Evolutionary conservation across 2,113 vertebrate species (phyloP).

Genomic region (Orthonyx spaldingii): DNA sequence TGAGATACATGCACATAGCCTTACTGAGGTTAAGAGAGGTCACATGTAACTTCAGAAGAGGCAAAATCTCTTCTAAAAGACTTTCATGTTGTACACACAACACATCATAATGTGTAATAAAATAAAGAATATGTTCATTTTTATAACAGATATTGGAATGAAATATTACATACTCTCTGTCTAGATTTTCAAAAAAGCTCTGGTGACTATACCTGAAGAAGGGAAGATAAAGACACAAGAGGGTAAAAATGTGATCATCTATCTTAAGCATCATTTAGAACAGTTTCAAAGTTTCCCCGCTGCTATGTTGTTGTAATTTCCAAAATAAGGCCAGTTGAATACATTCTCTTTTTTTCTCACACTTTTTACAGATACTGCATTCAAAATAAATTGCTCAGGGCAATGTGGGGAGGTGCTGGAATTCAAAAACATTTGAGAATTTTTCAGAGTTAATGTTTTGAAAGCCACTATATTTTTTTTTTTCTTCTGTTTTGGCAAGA

Average conservation of each 20-base stretch:
- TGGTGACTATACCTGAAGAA: background rate
- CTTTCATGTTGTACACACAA: background rate
- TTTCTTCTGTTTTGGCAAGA: background rate
- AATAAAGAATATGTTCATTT: background rate
- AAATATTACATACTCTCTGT: background rate
- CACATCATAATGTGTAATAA: background rate
- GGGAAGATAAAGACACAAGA: background rate
- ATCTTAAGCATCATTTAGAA: background rate
- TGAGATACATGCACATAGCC: background rate
- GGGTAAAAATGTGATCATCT: background rate
- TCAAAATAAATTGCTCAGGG: background rate
- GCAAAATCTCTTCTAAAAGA: background rate
- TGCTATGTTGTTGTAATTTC: background rate
- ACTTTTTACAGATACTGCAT: background rate
- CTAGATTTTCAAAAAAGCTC: background rate
- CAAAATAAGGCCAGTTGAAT: background rate
- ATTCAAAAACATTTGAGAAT: background rate
- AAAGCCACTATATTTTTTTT: background rate
- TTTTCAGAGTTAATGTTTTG: background rate
- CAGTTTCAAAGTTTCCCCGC: background rate
- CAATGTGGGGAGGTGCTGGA: background rate
- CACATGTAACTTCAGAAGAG: background rate
- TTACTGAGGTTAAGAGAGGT: constrained; percentile 24
- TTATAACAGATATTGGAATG: background rate
- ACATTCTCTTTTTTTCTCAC: background rate